phyloP scores from a whole-genome alignment of 2,113 vertebrate species.

The Peromyscus leucopus region DNA sequence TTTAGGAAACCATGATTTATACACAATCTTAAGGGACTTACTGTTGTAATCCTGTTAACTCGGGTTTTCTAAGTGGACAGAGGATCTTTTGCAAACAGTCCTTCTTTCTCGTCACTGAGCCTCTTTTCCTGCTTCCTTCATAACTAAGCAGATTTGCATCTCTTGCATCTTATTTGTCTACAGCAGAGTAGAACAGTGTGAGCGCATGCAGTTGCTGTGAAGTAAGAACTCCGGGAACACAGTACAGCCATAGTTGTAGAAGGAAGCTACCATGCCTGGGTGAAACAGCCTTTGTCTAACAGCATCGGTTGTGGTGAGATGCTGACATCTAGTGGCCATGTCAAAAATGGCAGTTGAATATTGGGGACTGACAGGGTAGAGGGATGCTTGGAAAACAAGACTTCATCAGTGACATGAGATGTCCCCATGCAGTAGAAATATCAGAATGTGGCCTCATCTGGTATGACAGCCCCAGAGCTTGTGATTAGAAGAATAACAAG shows the following conservation, averaged over 20 bases:
- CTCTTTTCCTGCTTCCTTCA: background rate
- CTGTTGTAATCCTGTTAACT: constrained; percentile 29
- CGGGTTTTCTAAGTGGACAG: constrained; percentile 13
- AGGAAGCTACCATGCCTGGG: background rate
- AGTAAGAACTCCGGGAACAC: background rate
- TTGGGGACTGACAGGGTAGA: background rate
- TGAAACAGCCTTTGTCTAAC: background rate
- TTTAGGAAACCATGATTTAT: constrained; percentile 38
- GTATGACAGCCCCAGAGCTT: background rate
- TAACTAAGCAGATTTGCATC: constrained; percentile 47
- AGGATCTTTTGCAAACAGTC: constrained; percentile 37
- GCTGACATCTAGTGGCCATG: constrained; percentile 74
- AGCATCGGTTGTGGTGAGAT: constrained; percentile 52
- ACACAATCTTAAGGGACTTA: constrained; percentile 20
- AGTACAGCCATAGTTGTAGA: background rate
- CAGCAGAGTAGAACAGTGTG: background rate
- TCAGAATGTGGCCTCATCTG: background rate
- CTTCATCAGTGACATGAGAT: background rate
- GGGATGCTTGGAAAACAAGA: background rate
- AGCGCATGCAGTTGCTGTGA: background rate
- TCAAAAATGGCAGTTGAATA: constrained; percentile 6
- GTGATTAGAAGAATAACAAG: background rate
- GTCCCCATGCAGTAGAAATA: background rate
- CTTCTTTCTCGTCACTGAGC: background rate
- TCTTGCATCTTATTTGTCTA: constrained; percentile 9